Evolutionary conservation across 1,140 invertebrate genomes (phyloP).

Genomic region (Atta colombica): DNA sequence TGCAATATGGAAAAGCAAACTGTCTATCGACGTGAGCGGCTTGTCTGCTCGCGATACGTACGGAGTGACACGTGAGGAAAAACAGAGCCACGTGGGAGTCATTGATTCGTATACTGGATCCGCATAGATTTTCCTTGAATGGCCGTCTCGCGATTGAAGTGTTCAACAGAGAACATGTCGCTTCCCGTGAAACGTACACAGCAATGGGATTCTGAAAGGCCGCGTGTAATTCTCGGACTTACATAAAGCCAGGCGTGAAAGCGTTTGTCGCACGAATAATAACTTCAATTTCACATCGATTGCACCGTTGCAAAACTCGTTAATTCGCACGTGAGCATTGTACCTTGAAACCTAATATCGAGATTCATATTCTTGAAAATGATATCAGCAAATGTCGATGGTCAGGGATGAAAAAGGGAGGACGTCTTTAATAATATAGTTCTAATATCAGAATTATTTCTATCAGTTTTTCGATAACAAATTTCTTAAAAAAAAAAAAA

Average conservation of each 20-base stretch:
- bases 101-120: slow-evolving; percentile 54
- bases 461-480: neutral
- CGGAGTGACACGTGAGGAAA: slow-evolving; percentile 42
- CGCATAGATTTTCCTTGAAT: slow-evolving; percentile 56
- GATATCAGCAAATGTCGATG: neutral
- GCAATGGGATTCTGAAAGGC: slow-evolving; percentile 27
- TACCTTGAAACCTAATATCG: neutral
- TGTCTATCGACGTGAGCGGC: slow-evolving; percentile 12
- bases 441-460: neutral
- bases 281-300: slow-evolving; percentile 56
- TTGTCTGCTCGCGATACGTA: slow-evolving; percentile 18
- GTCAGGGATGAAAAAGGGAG: neutral
- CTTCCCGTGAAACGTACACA: slow-evolving; percentile 49
- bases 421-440: too few relatives aligned
- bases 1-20: slow-evolving; percentile 7
- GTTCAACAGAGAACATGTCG: slow-evolving; percentile 49
- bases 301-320: slow-evolving; percentile 7
- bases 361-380: neutral
- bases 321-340: slow-evolving; percentile 28
- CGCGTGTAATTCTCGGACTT: slow-evolving; percentile 44
- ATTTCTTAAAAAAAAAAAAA: neutral
- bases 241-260: slow-evolving; percentile 39
- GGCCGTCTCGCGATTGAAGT: slow-evolving; percentile 46
- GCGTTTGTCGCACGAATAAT: slow-evolving; percentile 54
- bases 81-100: slow-evolving; percentile 60